A percentile compares a stretch with the other conserved stretches of the same genome.
Evolutionary conservation across 2,888 invertebrate genomes (phyloP).

Genomic region (Drosophila tanythrix): DNA sequence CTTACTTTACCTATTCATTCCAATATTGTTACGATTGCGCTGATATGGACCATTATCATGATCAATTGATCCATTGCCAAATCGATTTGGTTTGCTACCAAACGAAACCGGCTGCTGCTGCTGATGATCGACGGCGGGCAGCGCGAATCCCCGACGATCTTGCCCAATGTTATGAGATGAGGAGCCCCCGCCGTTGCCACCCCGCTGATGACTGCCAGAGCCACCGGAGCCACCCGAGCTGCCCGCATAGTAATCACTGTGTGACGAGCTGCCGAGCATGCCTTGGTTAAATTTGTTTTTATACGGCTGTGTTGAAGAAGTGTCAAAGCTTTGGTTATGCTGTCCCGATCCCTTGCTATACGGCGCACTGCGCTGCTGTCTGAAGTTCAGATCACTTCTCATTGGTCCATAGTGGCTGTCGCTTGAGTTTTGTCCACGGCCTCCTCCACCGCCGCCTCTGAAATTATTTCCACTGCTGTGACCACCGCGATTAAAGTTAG

Average conservation of each 20-base stretch:
- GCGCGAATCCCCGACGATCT: conserved; percentile 83
- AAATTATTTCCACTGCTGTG: conserved; percentile 49
- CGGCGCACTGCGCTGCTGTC: conserved; percentile 72
- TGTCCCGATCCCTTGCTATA: conserved; percentile 58
- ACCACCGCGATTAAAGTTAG: conserved; percentile 74
- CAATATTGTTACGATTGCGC: conserved; percentile 50
- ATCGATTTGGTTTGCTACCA: conserved; percentile 82
- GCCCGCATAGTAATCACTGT: conserved; percentile 53
- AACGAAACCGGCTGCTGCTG: conserved; percentile 60
- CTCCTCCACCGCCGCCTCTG: conserved; percentile 42
- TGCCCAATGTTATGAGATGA: conserved; percentile 62
- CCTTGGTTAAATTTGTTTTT: conserved; percentile 62
- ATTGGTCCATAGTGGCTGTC: conserved; percentile 69
- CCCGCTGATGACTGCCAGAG: conserved; percentile 37
- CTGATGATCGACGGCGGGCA: conserved; percentile 76
- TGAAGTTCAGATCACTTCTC: conserved; percentile 67
- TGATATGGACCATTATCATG: conserved; percentile 51
- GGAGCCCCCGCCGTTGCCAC: conserved; percentile 28
- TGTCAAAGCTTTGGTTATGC: conserved; percentile 57
- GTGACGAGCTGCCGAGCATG: conserved; percentile 23
- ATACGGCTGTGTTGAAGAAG: conserved; percentile 36
- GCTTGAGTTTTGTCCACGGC: conserved; percentile 37
- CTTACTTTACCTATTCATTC: conserved; percentile 57
- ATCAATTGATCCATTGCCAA: conserved; percentile 54
- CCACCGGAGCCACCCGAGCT: conserved; percentile 21